phyloP scores from a whole-genome alignment of 2,888 invertebrate genomes.

The Anodontia alba region DNA sequence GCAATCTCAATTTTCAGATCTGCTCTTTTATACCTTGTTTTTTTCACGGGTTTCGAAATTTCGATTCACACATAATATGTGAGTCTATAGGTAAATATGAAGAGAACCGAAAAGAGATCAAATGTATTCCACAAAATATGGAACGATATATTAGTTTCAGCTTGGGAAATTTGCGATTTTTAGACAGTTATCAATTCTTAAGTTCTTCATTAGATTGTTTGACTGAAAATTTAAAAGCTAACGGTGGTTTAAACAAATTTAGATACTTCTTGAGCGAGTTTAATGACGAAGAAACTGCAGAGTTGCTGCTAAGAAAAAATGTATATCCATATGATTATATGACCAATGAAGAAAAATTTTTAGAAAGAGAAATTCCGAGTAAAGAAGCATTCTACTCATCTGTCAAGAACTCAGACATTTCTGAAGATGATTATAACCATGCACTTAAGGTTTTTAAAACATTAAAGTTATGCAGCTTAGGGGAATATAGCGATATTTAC shows the following conservation, averaged over 20 bases:
- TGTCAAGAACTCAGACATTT: not conserved
- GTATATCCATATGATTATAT: too few species aligned
- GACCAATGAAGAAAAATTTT: conserved; percentile 14
- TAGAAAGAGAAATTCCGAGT: too few species aligned
- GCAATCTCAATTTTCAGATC: conserved; percentile 16
- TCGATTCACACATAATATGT: conserved; percentile 15
- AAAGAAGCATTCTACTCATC: not conserved
- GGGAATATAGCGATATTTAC: conserved; percentile 43
- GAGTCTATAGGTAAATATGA: conserved; percentile 19
- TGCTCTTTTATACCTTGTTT: conserved; percentile 16
- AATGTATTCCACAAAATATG: not conserved
- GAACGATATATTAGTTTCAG: not conserved
- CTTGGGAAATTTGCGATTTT: not conserved
- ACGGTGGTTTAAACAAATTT: not conserved
- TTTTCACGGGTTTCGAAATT: conserved; percentile 26
- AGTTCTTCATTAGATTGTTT: not conserved
- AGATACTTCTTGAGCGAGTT: conserved; percentile 29
- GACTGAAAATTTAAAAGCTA: too few species aligned
- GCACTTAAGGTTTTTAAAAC: conserved; percentile 21
- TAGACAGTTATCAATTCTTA: not conserved
- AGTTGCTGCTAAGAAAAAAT: too few species aligned
- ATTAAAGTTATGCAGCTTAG: conserved; percentile 22
- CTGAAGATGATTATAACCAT: conserved; percentile 25
- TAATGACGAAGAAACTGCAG: conserved; percentile 20
- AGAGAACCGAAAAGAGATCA: not conserved